These are phyloP conservation scores for Mystacides longicornis DNA, from an alignment of 2,888 invertebrate genomes.

Conservation along the genomic window DNA sequence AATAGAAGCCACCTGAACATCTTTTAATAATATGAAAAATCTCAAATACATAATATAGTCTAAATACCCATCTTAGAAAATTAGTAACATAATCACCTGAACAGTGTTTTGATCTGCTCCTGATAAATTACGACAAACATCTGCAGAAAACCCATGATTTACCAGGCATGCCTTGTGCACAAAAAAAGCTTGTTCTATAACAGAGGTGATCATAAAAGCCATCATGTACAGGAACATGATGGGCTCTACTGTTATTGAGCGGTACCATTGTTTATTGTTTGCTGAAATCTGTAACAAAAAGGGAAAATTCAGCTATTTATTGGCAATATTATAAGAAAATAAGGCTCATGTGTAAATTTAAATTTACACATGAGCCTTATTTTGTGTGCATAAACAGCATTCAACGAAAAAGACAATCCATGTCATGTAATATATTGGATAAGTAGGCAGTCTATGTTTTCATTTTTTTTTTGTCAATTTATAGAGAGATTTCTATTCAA, in stretches of 20 bases:
- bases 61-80: not conserved
- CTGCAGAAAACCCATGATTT: conserved; percentile 60
- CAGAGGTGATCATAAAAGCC: conserved; percentile 74
- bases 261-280: conserved; percentile 1
- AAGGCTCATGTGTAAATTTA: too few species aligned
- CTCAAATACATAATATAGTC: not conserved
- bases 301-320: too few species aligned
- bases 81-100: not conserved
- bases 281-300: not conserved
- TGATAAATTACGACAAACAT: conserved; percentile 59
- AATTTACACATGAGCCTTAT: too few species aligned
- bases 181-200: conserved; percentile 73
- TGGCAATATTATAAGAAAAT: too few species aligned
- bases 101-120: conserved; percentile 30
- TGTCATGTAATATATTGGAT: too few species aligned
- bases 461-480: too few species aligned
- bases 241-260: conserved; percentile 70
- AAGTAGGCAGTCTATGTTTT: too few species aligned
- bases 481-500: too few species aligned
- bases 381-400: too few species aligned
- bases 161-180: conserved; percentile 69
- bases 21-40: not conserved
- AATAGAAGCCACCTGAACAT: not conserved
- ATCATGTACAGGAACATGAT: conserved; percentile 85
- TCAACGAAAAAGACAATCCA: too few species aligned